A percentile compares a stretch with the other conserved stretches of the same genome.
These are phyloP conservation scores for Salminus brasiliensis DNA, from an alignment of 2,113 vertebrate species.

Conservation along the genomic window DNA sequence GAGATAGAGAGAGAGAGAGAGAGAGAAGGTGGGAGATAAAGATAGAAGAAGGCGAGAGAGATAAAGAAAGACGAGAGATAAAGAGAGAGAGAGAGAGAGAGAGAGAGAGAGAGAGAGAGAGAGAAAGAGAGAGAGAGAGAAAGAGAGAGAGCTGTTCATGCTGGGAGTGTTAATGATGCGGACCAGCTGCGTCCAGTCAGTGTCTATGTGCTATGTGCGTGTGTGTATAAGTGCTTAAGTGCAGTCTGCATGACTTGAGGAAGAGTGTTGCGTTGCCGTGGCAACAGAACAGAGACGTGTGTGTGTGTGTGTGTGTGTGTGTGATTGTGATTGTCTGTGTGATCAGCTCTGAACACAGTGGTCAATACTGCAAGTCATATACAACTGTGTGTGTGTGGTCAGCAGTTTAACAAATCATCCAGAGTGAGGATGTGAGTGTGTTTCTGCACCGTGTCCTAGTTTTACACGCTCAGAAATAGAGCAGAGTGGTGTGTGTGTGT, in stretches of 20 bases:
- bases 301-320: background rate
- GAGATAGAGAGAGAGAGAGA: no score
- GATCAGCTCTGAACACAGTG: background rate
- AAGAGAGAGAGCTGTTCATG: no score
- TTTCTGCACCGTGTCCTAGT: background rate
- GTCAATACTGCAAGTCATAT: background rate
- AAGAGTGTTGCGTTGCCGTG: slow-evolving; percentile 50
- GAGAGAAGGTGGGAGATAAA: no score
- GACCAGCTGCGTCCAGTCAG: no score
- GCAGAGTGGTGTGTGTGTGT: background rate
- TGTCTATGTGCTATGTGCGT: no score
- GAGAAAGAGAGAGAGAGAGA: background rate
- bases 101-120: no score
- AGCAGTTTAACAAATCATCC: background rate
- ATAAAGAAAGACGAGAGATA: no score
- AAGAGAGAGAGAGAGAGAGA: no score
- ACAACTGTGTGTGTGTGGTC: background rate
- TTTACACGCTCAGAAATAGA: background rate
- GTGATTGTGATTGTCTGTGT: background rate
- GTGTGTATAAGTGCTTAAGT: slow-evolving; percentile 23
- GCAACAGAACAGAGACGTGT: slow-evolving; percentile 46
- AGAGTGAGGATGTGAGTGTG: background rate
- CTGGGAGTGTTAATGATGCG: no score
- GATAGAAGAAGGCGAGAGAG: no score
- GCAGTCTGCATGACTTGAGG: slow-evolving; percentile 33